Evolutionary conservation across 2,888 invertebrate genomes (phyloP).

Genomic region (Nomada lathburiana): DNA sequence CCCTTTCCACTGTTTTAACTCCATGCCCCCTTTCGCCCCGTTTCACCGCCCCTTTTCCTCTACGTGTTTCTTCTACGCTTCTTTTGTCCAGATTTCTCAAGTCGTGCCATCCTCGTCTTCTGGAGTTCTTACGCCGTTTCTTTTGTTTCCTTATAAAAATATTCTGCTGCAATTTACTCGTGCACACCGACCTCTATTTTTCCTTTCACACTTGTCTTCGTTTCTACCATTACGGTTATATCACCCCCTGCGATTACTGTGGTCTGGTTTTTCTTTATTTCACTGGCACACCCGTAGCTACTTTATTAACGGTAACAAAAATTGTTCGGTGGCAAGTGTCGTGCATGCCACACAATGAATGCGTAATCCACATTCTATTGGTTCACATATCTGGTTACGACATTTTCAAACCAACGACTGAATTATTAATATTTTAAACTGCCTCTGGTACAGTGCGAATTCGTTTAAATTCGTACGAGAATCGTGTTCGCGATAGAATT

Average conservation of each 20-base stretch:
- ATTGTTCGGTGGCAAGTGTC: neutral
- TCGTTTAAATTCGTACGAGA: too few species aligned
- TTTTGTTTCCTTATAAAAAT: neutral
- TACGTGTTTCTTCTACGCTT: conserved; percentile 4
- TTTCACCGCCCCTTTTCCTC: conserved; percentile 2
- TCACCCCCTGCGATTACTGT: neutral
- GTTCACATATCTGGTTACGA: too few species aligned
- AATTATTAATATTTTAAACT: too few species aligned
- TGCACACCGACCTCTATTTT: neutral
- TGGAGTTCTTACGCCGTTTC: neutral
- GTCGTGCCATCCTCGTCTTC: neutral
- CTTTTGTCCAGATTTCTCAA: conserved; percentile 2
- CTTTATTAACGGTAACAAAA: neutral
- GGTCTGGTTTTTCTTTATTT: neutral
- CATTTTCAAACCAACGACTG: too few species aligned
- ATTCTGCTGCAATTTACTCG: conserved; percentile 4
- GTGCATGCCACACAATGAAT: too few species aligned
- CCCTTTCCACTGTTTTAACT: conserved; percentile 57
- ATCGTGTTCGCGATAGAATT: too few species aligned
- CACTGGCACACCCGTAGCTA: neutral
- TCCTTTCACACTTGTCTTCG: neutral
- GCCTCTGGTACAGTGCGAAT: too few species aligned
- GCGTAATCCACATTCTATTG: too few species aligned
- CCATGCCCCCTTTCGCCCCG: neutral
- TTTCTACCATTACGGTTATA: neutral